These are phyloP conservation scores for Heliconius charithonia DNA, from an alignment of 2,888 invertebrate species.

Conservation along the genomic window DNA sequence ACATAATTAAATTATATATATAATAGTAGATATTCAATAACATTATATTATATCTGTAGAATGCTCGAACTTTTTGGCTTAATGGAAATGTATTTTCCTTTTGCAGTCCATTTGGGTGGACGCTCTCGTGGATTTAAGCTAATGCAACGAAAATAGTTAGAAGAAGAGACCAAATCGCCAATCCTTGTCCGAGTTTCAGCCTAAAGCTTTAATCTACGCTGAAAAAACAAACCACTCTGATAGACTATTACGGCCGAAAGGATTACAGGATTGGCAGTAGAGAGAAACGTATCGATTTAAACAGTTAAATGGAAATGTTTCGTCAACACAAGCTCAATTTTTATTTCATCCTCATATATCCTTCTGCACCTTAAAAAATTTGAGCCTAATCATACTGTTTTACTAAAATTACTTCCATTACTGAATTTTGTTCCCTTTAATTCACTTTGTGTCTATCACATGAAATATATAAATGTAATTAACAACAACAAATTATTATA, in stretches of 20 bases:
- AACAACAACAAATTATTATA: no score
- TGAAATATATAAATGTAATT: no score
- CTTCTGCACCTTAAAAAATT: not conserved
- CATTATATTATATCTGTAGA: not conserved
- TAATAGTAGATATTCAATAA: no score
- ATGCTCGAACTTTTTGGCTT: not conserved
- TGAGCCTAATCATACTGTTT: not conserved
- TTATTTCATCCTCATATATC: conserved; percentile 5
- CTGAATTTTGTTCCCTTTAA: not conserved
- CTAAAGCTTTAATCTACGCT: conserved; percentile 43
- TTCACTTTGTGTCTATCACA: not conserved
- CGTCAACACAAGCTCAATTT: conserved; percentile 2
- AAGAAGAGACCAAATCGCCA: conserved; percentile 42
- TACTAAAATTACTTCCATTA: no score
- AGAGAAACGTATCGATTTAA: conserved; percentile 33
- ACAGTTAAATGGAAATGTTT: conserved; percentile 24
- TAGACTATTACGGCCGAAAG: conserved; percentile 37
- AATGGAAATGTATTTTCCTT: not conserved
- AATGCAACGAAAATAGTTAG: conserved; percentile 41
- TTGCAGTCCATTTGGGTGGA: conserved; percentile 33
- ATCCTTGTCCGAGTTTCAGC: conserved; percentile 33
- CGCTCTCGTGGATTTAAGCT: conserved; percentile 39
- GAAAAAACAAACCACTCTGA: conserved; percentile 40
- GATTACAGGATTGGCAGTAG: conserved; percentile 34
- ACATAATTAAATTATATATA: no score